Evolutionary conservation across 2,888 invertebrate genomes (phyloP).

Genomic region (Dione vanillae): DNA sequence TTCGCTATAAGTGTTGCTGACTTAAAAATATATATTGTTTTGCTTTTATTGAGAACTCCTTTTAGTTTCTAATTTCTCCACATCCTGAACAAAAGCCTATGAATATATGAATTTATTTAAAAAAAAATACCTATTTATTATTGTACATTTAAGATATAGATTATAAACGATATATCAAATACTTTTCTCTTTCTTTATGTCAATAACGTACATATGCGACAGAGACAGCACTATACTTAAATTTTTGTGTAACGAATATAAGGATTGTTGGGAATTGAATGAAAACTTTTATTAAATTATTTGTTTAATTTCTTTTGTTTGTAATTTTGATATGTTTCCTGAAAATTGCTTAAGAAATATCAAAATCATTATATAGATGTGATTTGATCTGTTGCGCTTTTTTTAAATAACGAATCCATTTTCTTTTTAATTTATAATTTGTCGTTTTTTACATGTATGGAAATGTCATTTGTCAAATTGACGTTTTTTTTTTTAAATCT

Average conservation of each 20-base stretch:
- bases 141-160: slow-evolving; percentile 9
- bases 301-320: slow-evolving; percentile 2
- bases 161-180: neutral
- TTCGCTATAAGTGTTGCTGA: slow-evolving; percentile 21
- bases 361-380: neutral
- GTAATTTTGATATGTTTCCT: neutral
- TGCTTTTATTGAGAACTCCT: slow-evolving; percentile 8
- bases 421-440: neutral
- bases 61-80: slow-evolving; percentile 3
- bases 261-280: slow-evolving; percentile 8
- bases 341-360: neutral
- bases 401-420: neutral
- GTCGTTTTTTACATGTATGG: no score
- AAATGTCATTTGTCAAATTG: no score
- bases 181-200: slow-evolving; percentile 4
- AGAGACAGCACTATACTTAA: slow-evolving; percentile 6
- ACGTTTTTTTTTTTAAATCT: neutral
- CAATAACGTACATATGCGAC: neutral
- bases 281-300: slow-evolving; percentile 3
- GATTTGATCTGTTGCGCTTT: no score
- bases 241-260: neutral
- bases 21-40: slow-evolving; percentile 23
- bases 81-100: neutral
- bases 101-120: slow-evolving; percentile 8
- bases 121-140: slow-evolving; percentile 5